Percentiles rank a stretch among this genome's conserved stretches.
Evolutionary conservation across 2,113 vertebrate species (phyloP).

Genomic region (Coryphaenoides rupestris): DNA sequence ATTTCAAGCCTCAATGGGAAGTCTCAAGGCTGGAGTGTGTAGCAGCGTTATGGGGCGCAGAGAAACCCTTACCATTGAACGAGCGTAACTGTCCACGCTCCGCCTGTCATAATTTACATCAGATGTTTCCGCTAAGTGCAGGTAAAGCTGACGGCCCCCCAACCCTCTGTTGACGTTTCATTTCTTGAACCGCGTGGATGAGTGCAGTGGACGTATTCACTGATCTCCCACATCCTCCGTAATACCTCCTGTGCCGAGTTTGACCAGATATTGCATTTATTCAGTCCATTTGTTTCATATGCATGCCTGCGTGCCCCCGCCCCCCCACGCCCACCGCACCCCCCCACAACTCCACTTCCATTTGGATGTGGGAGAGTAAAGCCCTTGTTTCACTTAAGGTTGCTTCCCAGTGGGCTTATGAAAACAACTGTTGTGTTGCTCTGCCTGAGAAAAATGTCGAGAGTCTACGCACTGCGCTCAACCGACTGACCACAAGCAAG

Average conservation of each 20-base stretch:
- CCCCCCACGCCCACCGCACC: not conserved
- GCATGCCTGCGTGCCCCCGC: slow-evolving; percentile 49
- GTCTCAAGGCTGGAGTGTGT: slow-evolving; percentile 32
- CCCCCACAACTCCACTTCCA: not conserved
- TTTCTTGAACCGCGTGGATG: slow-evolving; percentile 67
- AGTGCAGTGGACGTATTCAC: slow-evolving; percentile 57
- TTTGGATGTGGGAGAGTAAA: slow-evolving; percentile 64
- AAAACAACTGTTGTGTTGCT: slow-evolving; percentile 68
- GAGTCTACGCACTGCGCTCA: slow-evolving; percentile 51
- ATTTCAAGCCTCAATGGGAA: slow-evolving; percentile 35
- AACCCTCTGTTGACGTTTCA: slow-evolving; percentile 70
- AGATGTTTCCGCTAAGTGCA: slow-evolving; percentile 73
- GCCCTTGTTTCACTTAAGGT: slow-evolving; percentile 56
- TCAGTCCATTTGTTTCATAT: slow-evolving; percentile 65
- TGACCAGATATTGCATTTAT: slow-evolving; percentile 64
- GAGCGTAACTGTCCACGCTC: slow-evolving; percentile 48
- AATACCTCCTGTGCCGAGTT: slow-evolving; percentile 58
- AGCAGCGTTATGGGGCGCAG: slow-evolving; percentile 19
- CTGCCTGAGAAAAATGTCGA: slow-evolving; percentile 67
- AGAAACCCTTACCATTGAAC: slow-evolving; percentile 45
- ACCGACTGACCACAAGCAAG: slow-evolving; percentile 64
- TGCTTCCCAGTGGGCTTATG: slow-evolving; percentile 69
- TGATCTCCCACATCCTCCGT: slow-evolving; percentile 69
- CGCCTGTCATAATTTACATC: slow-evolving; percentile 69
- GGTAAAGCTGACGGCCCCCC: slow-evolving; percentile 58